These are phyloP conservation scores for Flexamia atlantica DNA, from an alignment of 2,888 invertebrate species.

Conservation along the genomic window DNA sequence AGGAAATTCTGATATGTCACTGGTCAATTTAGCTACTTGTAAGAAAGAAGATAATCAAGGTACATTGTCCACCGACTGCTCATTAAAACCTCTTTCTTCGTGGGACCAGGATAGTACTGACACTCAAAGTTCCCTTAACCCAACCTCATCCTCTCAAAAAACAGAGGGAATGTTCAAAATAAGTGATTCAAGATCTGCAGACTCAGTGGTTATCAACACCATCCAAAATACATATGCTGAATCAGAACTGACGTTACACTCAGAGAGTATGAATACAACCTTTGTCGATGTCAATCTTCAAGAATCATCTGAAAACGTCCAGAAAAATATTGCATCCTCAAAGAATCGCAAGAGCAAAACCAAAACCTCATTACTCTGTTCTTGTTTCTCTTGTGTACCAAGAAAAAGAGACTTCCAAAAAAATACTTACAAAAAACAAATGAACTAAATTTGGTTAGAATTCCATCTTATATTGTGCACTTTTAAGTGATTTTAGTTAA, in stretches of 20 bases:
- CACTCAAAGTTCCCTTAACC: background rate
- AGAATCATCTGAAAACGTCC: background rate
- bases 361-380: background rate
- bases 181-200: background rate
- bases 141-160: background rate
- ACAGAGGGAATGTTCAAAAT: background rate
- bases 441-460: background rate
- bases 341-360: background rate
- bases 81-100: background rate
- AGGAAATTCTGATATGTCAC: background rate
- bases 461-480: too few relatives aligned
- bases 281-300: slow-evolving; percentile 28
- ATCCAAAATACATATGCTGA: slow-evolving; percentile 9
- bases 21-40: background rate
- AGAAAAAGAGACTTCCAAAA: slow-evolving; percentile 3
- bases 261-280: background rate
- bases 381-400: slow-evolving; percentile 18
- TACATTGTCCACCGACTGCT: background rate
- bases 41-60: background rate
- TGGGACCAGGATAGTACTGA: slow-evolving; percentile 3
- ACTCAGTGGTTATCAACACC: background rate
- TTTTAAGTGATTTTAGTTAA: too few relatives aligned
- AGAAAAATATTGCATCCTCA: background rate
- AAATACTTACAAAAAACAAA: background rate
- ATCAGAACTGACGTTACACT: slow-evolving; percentile 9